These are phyloP conservation scores for Trichonephila inaurata DNA, from an alignment of 1,140 invertebrate species.

Conservation along the genomic window DNA sequence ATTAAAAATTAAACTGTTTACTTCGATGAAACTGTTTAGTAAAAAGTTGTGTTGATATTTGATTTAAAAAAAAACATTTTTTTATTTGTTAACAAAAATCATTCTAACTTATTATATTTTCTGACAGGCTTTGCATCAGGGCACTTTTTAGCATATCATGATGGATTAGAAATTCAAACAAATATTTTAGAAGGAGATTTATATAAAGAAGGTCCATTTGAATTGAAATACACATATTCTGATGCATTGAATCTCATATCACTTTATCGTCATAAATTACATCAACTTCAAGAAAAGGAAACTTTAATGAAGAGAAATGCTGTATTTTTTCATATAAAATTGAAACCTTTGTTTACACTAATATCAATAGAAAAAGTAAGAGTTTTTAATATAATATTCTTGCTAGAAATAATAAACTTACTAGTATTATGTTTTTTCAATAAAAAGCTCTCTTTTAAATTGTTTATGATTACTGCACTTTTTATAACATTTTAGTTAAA, in stretches of 20 bases:
- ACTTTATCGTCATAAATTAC: not conserved
- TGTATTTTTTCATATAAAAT: slow-evolving; percentile 32
- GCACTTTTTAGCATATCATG: slow-evolving; percentile 32
- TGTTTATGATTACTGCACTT: too few relatives aligned
- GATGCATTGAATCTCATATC: slow-evolving; percentile 30
- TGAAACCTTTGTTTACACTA: slow-evolving; percentile 8
- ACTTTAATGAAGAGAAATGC: slow-evolving; percentile 23
- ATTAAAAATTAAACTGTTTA: too few relatives aligned
- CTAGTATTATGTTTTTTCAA: too few relatives aligned
- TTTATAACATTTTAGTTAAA: too few relatives aligned
- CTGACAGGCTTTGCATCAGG: slow-evolving; percentile 20
- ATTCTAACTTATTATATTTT: not conserved
- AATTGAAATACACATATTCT: not conserved
- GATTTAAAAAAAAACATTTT: not conserved
- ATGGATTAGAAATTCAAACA: slow-evolving; percentile 27
- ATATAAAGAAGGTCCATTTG: slow-evolving; percentile 27
- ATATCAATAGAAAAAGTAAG: slow-evolving; percentile 30
- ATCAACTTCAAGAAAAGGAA: slow-evolving; percentile 40
- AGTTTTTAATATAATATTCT: not conserved
- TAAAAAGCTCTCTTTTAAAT: too few relatives aligned
- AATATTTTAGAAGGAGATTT: slow-evolving; percentile 28
- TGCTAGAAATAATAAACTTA: too few relatives aligned
- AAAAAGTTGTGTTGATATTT: too few relatives aligned
- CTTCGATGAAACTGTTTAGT: too few relatives aligned
- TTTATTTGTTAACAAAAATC: not conserved